These are phyloP conservation scores for Athripsodes cinereus DNA, from an alignment of 2,888 invertebrate species.

Conservation along the genomic window DNA sequence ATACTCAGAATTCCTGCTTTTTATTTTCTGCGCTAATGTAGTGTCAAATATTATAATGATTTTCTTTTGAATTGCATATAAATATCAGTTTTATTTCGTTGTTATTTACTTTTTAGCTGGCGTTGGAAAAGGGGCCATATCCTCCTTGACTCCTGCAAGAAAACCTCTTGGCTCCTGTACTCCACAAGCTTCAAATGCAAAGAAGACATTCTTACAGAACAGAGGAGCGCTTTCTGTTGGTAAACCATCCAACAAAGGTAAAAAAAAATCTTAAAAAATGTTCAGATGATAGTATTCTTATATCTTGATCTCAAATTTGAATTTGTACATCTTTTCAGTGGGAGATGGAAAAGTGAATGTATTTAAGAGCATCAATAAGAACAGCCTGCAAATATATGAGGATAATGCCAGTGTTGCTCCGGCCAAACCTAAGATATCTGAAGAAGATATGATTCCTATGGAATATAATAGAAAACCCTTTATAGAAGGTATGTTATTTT, in stretches of 20 bases:
- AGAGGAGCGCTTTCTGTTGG: conserved; percentile 2
- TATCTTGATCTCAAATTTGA: no score
- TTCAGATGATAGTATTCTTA: no score
- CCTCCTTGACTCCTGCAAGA: conserved; percentile 9
- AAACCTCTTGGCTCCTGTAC: conserved; percentile 3
- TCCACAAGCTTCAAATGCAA: conserved; percentile 1
- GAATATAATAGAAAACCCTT: background rate
- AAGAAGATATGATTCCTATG: conserved; percentile 3
- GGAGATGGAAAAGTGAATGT: background rate
- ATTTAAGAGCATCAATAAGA: conserved; percentile 2
- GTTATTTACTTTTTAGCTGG: conserved; percentile 1
- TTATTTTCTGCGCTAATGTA: background rate
- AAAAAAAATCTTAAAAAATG: background rate
- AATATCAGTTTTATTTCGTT: background rate
- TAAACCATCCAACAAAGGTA: conserved; percentile 3
- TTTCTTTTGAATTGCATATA: background rate
- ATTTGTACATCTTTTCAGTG: background rate
- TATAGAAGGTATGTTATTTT: conserved; percentile 4
- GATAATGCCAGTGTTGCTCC: background rate
- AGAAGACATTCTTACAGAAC: conserved; percentile 12
- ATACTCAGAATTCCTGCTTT: background rate
- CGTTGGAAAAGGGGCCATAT: conserved; percentile 7
- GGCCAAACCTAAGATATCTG: background rate
- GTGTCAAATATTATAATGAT: no score
- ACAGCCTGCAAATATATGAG: conserved; percentile 5